Percentiles rank a stretch among this genome's conserved stretches.
Evolutionary conservation across 2,888 invertebrate genomes (phyloP).

Genomic region (Ormyrus labotus): DNA sequence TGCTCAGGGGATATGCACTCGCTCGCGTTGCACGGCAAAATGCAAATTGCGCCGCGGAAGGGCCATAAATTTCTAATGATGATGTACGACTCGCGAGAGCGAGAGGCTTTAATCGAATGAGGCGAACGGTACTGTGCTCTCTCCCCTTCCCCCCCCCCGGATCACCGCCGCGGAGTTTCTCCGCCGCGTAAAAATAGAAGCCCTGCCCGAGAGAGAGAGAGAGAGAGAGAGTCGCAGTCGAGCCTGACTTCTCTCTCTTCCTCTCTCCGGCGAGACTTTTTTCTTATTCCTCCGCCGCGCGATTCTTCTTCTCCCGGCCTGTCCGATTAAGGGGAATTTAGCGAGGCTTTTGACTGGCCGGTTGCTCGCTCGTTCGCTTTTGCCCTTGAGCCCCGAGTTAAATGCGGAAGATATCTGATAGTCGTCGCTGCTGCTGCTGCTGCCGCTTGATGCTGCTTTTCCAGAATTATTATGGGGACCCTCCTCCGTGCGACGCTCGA

Average conservation of each 20-base stretch:
- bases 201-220: not conserved
- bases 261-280: not conserved
- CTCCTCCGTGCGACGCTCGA: too few species aligned
- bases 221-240: not conserved
- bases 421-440: too few species aligned
- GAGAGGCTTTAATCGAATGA: conserved; percentile 46
- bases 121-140: conserved; percentile 36
- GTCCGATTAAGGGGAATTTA: too few species aligned
- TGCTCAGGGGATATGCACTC: conserved; percentile 40
- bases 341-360: too few species aligned
- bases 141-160: too few species aligned
- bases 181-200: conserved; percentile 38
- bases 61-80: conserved; percentile 56
- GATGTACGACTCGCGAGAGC: conserved; percentile 50
- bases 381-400: too few species aligned
- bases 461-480: too few species aligned
- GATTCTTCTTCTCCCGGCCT: too few species aligned
- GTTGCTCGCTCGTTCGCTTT: too few species aligned
- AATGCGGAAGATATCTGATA: too few species aligned
- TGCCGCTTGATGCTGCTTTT: too few species aligned
- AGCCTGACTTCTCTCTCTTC: not conserved
- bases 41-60: conserved; percentile 53
- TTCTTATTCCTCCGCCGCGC: too few species aligned
- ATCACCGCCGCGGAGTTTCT: not conserved
- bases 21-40: conserved; percentile 37